These are phyloP conservation scores for Pardalotus punctatus DNA, from an alignment of 2,113 vertebrate species.

Conservation along the genomic window DNA sequence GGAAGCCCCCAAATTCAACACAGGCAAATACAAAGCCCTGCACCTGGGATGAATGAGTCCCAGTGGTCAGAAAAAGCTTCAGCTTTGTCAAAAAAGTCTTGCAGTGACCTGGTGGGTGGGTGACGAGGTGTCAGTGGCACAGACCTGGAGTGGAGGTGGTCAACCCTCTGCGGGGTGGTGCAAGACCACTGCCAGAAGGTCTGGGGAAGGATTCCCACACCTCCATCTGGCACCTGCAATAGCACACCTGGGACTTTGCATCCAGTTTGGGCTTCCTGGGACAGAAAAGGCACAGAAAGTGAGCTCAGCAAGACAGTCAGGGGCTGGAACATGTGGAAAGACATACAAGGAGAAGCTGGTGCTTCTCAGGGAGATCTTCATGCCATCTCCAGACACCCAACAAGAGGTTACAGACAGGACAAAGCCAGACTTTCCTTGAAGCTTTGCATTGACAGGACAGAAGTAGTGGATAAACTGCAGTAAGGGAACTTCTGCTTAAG, in stretches of 20 bases:
- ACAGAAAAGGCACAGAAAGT: neutral
- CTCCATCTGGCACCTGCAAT: neutral
- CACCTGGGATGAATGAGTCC: rapidly evolving
- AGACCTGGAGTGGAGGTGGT: neutral
- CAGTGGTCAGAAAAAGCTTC: neutral
- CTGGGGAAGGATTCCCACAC: neutral
- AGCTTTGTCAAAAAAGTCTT: neutral
- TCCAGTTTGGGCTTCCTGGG: neutral
- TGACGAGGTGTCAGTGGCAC: neutral
- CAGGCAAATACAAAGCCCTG: neutral
- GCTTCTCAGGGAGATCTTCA: neutral
- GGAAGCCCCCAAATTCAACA: neutral
- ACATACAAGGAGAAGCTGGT: neutral
- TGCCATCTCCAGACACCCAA: neutral
- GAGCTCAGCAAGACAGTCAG: neutral
- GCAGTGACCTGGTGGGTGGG: rapidly evolving
- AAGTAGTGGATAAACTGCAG: neutral
- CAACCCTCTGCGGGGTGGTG: neutral
- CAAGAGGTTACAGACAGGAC: neutral
- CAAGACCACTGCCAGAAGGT: neutral
- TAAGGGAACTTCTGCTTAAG: neutral
- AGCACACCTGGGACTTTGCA: neutral
- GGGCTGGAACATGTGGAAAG: rapidly evolving
- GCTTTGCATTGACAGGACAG: neutral
- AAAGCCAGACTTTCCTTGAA: neutral